Evolutionary conservation across 1,140 invertebrate genomes (phyloP).

Genomic region (Microplitis mediator): DNA sequence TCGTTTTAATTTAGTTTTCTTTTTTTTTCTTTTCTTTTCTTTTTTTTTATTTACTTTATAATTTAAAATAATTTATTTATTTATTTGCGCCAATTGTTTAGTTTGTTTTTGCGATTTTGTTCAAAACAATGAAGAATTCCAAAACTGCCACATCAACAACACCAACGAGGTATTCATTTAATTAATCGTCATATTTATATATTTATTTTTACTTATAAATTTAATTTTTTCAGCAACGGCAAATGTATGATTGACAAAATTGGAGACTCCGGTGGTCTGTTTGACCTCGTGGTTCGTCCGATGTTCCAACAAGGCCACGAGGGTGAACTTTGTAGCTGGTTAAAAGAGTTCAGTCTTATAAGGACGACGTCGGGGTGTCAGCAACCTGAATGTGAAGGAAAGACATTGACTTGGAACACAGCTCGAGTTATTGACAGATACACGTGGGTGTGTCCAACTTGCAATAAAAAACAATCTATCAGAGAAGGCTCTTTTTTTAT

Average conservation of each 20-base stretch:
- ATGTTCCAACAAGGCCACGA: conserved; percentile 62
- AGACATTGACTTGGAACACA: conserved; percentile 54
- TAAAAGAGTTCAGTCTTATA: conserved; percentile 60
- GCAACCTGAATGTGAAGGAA: conserved; percentile 50
- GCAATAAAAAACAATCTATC: conserved; percentile 55
- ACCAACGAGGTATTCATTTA: not conserved
- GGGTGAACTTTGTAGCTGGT: conserved; percentile 60
- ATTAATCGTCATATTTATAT: not conserved
- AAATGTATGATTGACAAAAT: conserved; percentile 38
- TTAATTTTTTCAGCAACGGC: conserved; percentile 28
- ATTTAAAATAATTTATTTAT: too few relatives aligned
- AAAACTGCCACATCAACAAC: too few relatives aligned
- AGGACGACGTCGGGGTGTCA: conserved; percentile 50
- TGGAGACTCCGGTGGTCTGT: conserved; percentile 57
- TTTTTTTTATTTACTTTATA: too few relatives aligned
- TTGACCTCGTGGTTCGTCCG: conserved; percentile 57
- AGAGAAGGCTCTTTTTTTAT: conserved; percentile 61
- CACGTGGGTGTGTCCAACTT: conserved; percentile 57
- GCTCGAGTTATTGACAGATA: conserved; percentile 63
- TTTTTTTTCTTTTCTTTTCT: too few relatives aligned
- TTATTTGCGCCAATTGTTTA: too few relatives aligned
- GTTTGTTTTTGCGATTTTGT: too few relatives aligned
- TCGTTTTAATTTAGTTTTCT: too few relatives aligned
- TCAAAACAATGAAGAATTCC: too few relatives aligned
- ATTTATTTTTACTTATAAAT: too few relatives aligned